Percentiles rank a stretch among this genome's conserved stretches.
phyloP scores from a whole-genome alignment of 1,140 invertebrate genomes.

The Bactericera cockerelli region DNA sequence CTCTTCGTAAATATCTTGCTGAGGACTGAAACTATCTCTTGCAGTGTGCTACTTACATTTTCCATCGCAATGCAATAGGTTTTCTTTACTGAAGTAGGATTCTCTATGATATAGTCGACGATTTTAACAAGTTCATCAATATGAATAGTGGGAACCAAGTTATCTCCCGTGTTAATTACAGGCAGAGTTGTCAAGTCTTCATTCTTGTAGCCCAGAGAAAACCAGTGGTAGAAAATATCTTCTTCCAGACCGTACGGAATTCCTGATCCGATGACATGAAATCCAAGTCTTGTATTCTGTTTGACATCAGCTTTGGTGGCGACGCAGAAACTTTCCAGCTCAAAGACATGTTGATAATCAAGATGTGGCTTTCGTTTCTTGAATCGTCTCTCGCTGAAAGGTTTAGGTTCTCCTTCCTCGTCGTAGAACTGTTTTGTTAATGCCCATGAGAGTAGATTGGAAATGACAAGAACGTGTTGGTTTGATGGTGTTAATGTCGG shows the following conservation, averaged over 20 bases:
- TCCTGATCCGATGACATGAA: background rate
- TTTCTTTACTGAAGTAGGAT: background rate
- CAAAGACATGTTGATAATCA: background rate
- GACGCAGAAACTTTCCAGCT: background rate
- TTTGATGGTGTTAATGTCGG: background rate
- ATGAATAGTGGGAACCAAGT: background rate
- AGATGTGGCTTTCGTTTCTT: background rate
- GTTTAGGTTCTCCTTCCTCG: background rate
- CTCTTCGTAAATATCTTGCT: background rate
- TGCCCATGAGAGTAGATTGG: background rate
- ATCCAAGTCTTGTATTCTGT: background rate
- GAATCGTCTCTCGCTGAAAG: background rate
- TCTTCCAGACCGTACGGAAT: background rate
- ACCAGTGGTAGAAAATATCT: conserved; percentile 6
- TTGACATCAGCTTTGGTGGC: background rate
- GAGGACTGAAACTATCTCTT: background rate
- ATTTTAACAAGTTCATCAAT: background rate
- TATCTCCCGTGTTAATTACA: background rate
- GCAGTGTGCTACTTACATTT: background rate
- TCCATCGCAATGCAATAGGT: background rate
- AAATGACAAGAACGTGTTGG: background rate
- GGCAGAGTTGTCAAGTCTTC: background rate
- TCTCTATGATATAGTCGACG: background rate
- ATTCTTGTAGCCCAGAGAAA: background rate
- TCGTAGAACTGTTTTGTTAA: background rate